Base-by-base conservation (phyloP, 2,797 vertebrate genomes). In the Acanthopagrus latus region DNA sequence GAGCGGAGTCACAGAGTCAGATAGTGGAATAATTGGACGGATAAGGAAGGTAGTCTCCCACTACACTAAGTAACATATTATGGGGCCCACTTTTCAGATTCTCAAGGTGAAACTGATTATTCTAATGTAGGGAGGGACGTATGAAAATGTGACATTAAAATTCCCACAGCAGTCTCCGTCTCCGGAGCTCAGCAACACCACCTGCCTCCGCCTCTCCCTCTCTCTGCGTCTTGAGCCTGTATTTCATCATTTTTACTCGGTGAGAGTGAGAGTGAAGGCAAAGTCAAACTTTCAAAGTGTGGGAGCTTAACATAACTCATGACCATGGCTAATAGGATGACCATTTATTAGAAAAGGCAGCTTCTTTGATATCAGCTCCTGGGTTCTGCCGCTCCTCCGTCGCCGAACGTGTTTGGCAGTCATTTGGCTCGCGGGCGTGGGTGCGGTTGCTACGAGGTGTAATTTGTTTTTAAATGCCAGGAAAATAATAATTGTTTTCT, bases 91-190 rank as follows among this genome's bases (percentile, higher is more conserved):
- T 57, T 58, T 43, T 18, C 50, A 69, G 13, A 29, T 46, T 71
- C 78, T 81, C 60, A 88, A 88, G 87, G 87, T 85, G 72, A 90
- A 80, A 44, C 14, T 64, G 82, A 12, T 63, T 78, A 67, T 78
- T 85, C 44, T 70, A 69, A 62, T 59, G 52, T 10, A 21, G 44
- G 12, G 21, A 64, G 72, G 50, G n/a, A 59, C 60, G 12, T 66
- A 65, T 80, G 71, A 77, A 87, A 79, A 87, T 80, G 44, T 82
- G 74, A 65, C 79, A 83, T 83, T 84, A 78, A 84, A 71, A 87
- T 70, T 86, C 74, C 78, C 64, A 47, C 29, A 74, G 75, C 50
- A 20, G 63, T 13, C 23, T 44, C 71, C 11, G n/a, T 58, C 68
- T 77, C 65, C 69, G n/a, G 63, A 67, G 79, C 65, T 76, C 48